Base-by-base conservation (phyloP, 2,888 invertebrate species). In the Phorcus lineatus region DNA sequence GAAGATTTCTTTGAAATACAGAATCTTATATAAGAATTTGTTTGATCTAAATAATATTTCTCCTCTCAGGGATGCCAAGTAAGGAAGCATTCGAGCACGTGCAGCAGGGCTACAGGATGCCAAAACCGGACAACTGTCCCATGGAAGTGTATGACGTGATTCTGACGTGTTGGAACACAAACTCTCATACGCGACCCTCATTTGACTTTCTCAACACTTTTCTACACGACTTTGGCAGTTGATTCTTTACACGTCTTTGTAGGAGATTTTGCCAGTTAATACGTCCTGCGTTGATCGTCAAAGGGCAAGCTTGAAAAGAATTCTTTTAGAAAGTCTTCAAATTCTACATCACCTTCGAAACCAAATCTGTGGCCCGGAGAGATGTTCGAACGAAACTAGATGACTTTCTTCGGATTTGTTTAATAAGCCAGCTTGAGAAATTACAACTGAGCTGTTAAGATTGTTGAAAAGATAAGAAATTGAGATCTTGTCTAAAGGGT, bases 121-220 rank as follows among this genome's bases (percentile, higher is more conserved):
- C 88, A 0, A 84, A 84, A 31, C 91, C 91, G 6, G 89, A 90
- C 36, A 79, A 85, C 70, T 91, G 91, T 83, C 90, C 91, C 0
- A 57, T 85, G 13, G 90, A 90, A 80, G 88, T 91, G 17, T 91
- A 89, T 79, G 89, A 90, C 57, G 89, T 90, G 31, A 88, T 90
- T 53, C 82, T 90, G 77, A 87, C 86, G 11, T 90, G 89, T 78
- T 91, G 91, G 91, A 87, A 89, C 78, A 86, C 83, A 2, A 90
- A 88, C 70, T 86, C 89, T 11, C 90, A 88, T 24, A 87, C 89
- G 6, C 83, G 91, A 31, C 91, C 91, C 16, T 88, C 90, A 17
- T 91, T 91, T 87, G 91, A 91, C 88, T 91, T 89, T 81, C 85
- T 91, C 53, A 89, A 90, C 83, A 90, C 90, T 24, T 90, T 90